A percentile compares a stretch with the other conserved stretches of the same genome.
These are phyloP conservation scores for Gnathochromis pfefferi DNA, from an alignment of 2,113 vertebrate genomes.

Conservation along the genomic window DNA sequence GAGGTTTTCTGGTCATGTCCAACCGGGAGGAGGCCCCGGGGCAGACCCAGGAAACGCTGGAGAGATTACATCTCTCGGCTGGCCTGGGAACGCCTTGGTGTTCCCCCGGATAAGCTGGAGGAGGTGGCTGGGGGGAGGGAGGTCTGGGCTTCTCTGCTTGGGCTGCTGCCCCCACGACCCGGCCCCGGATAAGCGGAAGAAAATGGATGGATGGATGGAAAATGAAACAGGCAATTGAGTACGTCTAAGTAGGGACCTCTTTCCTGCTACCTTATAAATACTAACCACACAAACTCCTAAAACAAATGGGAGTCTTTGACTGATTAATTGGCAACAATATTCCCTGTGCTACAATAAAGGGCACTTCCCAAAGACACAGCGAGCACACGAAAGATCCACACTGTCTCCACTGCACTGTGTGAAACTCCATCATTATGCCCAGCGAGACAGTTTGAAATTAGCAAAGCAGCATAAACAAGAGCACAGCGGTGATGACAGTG, in stretches of 20 bases:
- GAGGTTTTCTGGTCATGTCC: no score
- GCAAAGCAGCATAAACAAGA: neutral
- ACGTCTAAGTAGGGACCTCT: neutral
- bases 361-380: neutral
- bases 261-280: neutral
- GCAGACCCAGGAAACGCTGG: accelerated
- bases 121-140: no score
- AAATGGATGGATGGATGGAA: neutral
- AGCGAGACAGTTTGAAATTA: neutral
- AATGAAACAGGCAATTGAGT: neutral
- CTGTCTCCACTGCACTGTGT: neutral
- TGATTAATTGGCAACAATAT: neutral
- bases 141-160: neutral
- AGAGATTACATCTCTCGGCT: accelerated
- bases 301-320: neutral
- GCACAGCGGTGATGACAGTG: neutral
- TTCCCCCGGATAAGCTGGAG: accelerated
- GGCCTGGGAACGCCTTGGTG: neutral
- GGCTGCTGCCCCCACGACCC: accelerated
- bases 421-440: neutral
- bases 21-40: no score
- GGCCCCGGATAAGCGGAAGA: accelerated
- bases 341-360: neutral
- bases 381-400: neutral
- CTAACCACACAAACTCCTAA: neutral